Evolutionary conservation across 2,113 vertebrate genomes (phyloP).

Genomic region (Chauna torquata): DNA sequence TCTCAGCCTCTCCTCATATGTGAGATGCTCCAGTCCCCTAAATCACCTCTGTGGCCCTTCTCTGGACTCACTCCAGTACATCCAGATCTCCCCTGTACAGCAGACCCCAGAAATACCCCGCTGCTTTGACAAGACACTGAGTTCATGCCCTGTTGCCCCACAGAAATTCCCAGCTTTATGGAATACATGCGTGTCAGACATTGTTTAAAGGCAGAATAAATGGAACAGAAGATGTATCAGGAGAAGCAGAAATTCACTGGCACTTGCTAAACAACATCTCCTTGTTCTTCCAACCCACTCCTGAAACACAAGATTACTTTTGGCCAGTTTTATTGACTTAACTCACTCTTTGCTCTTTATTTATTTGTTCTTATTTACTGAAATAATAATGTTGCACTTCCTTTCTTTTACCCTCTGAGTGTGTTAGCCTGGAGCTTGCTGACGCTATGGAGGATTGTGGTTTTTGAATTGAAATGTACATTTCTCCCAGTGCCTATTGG

Average conservation of each 20-base stretch:
- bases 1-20: accelerated
- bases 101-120: not conserved
- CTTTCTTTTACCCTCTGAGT: not conserved
- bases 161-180: not conserved
- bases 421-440: not conserved
- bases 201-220: not conserved
- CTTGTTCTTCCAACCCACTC: not conserved
- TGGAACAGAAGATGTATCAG: not conserved
- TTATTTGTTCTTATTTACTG: not conserved
- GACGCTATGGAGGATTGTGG: not conserved
- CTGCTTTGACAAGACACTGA: not conserved
- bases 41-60: not conserved
- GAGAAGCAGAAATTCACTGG: not conserved
- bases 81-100: not conserved
- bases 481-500: not conserved
- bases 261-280: not conserved
- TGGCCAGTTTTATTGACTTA: not conserved
- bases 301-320: not conserved
- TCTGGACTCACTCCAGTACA: not conserved
- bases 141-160: not conserved
- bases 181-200: not conserved
- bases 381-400: not conserved
- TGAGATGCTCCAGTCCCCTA: not conserved
- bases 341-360: not conserved
- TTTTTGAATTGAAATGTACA: not conserved